A percentile compares a stretch with the other conserved stretches of the same genome.
phyloP scores from a whole-genome alignment of 2,113 vertebrate genomes.

The Myotis yumanensis region DNA sequence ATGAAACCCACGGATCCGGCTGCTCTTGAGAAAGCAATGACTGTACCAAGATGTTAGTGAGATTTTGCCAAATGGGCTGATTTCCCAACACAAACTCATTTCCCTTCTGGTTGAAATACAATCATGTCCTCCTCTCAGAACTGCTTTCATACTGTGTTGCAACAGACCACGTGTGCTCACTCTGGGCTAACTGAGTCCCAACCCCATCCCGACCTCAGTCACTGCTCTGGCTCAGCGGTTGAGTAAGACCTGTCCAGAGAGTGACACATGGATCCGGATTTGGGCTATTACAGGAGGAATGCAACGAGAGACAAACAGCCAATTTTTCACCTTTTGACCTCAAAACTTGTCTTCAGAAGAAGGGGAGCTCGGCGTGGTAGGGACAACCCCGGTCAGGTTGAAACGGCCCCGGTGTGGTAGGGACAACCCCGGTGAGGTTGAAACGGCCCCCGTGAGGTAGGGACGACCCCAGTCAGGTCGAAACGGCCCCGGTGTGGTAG shows the following conservation, averaged over 20 bases:
- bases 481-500: no score
- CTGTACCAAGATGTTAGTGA: neutral
- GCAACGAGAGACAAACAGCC: neutral
- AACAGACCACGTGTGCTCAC: neutral
- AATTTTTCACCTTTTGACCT: neutral
- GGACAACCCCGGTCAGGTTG: no score
- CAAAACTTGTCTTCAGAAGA: neutral
- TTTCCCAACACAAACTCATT: neutral
- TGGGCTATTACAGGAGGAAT: neutral
- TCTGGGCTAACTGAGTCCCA: neutral
- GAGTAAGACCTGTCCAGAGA: neutral
- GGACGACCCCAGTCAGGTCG: no score
- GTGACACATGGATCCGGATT: neutral
- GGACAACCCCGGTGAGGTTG: no score
- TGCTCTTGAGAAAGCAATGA: slow-evolving; percentile 5
- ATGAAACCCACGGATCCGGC: neutral
- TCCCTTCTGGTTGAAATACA: slow-evolving; percentile 26
- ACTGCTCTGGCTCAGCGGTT: neutral
- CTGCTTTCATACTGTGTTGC: neutral
- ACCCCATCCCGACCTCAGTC: neutral
- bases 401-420: no score
- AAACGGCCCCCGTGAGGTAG: no score
- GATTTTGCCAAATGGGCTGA: neutral
- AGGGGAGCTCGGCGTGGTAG: no score
- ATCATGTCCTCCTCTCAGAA: slow-evolving; percentile 16